phyloP scores from a whole-genome alignment of 2,797 vertebrate genomes.

The Podarcis siculus region DNA sequence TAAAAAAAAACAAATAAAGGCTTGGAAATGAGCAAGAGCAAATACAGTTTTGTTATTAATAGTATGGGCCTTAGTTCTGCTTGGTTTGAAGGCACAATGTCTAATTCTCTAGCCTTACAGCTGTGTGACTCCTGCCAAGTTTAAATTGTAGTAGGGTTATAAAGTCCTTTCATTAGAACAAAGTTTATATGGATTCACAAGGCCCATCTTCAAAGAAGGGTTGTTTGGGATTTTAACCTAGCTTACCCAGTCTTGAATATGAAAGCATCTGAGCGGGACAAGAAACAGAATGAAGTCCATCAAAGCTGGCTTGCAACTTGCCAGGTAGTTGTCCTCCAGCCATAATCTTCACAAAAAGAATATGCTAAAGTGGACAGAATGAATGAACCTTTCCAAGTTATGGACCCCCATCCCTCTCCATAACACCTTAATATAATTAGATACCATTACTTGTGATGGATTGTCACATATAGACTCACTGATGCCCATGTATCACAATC shows the following conservation, averaged over 20 bases:
- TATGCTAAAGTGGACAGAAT: no score
- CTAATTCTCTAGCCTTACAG: conserved; percentile 33
- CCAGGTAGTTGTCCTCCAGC: no score
- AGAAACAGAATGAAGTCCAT: no score
- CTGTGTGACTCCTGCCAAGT: conserved; percentile 37
- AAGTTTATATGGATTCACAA: neutral
- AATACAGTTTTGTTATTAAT: conserved; percentile 54
- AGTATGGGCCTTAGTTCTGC: conserved; percentile 43
- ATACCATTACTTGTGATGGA: neutral
- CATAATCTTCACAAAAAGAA: no score
- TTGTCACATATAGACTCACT: neutral
- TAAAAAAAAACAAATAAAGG: conserved; percentile 51
- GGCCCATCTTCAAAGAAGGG: conserved; percentile 35
- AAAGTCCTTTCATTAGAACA: conserved; percentile 3
- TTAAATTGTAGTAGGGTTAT: neutral
- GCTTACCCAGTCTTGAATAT: conserved; percentile 24
- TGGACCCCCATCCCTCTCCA: no score
- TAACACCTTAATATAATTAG: no score
- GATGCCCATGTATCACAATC: neutral
- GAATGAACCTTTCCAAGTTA: no score
- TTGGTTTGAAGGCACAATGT: conserved; percentile 36
- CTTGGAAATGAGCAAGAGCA: conserved; percentile 45
- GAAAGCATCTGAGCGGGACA: neutral
- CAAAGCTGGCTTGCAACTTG: no score
- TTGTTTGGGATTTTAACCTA: conserved; percentile 26